Evolutionary conservation across 2,113 vertebrate genomes (phyloP), one percentile per base, ranked within the genome.

Genomic region (Ailuropoda melanoleuca): DNA sequence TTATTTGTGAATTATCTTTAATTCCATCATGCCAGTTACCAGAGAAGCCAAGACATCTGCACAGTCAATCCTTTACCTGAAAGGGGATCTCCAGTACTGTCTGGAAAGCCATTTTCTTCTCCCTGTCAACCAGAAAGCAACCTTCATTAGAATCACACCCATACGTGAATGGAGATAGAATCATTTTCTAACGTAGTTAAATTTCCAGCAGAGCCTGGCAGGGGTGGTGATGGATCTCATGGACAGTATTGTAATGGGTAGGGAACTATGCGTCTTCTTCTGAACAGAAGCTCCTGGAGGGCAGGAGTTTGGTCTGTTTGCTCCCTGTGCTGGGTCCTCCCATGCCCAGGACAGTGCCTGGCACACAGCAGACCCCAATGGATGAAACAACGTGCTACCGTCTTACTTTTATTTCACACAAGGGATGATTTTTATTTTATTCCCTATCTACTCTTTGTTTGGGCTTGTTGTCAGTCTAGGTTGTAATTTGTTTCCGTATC

Each of bases 21-120:
- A 19, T 62, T 18, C 3, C 37, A 43, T 46, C 60, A n/a, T 4
- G 1, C 26, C 14, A 60, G 81, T 24, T 31, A 4, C 17, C 18
- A 4, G 23, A 0, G 15, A 53, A 10, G 53, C 60, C 85, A 81
- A 29, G 29, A 60, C 48, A 86, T 37, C 26, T 80, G 88, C 39
- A 83, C 50, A 80, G 24, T 23, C 84, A 60, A 92, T 26, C 23
- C 23, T 50, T 97, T 99, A 99, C 99, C 99, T 98, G 98, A 94
- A 92, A 98, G 98, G 8, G 98, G 98, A 50, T 98, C 26, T 0
- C 96, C 98, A 53, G 96, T 97, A 82, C 96, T 98, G 82, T 98
- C 98, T 56, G 98, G 97, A 1, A 95, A 98, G 93, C 98, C 98
- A 43, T 98, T 98, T 95, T 99, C 99, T 98, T 99, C 99, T 98